A percentile compares a stretch with the other conserved stretches of the same genome.
phyloP scores from a whole-genome alignment of 2,797 vertebrate species.

The Thripadectes ignobilis region DNA sequence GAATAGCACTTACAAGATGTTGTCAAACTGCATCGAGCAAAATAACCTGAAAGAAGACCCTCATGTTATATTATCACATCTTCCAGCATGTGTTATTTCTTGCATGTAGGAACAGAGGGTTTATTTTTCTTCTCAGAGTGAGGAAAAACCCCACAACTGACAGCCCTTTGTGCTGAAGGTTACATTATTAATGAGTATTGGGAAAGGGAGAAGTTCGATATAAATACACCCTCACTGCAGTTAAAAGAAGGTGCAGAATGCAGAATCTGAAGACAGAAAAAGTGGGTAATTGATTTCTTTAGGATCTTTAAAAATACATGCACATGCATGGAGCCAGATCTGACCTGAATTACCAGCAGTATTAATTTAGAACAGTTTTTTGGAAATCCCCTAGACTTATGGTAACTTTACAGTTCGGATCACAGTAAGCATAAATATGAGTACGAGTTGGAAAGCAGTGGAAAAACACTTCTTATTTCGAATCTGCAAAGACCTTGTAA shows the following conservation, averaged over 20 bases:
- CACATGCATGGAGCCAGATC: background rate
- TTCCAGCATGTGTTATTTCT: background rate
- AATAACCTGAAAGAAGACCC: constrained; percentile 38
- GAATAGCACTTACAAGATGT: background rate
- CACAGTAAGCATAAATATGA: background rate
- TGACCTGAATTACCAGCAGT: background rate
- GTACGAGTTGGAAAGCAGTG: background rate
- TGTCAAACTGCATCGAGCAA: constrained; percentile 25
- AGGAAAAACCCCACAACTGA: background rate
- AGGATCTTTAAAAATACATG: constrained; percentile 5
- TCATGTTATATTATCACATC: background rate
- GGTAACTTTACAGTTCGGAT: background rate
- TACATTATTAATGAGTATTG: constrained; percentile 20
- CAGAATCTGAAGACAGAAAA: background rate
- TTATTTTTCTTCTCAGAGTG: constrained; percentile 17
- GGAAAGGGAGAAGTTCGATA: background rate
- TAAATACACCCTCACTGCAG: background rate
- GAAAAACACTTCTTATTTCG: background rate
- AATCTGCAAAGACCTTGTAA: background rate
- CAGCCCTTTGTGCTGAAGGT: constrained; percentile 7
- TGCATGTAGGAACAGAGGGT: background rate
- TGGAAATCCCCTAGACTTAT: background rate
- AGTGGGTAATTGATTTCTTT: background rate
- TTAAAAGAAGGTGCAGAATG: background rate
- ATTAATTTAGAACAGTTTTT: background rate